Evolutionary conservation across 2,113 vertebrate genomes (phyloP), one percentile per base, ranked within the genome.

Genomic region (Camelus bactrianus): DNA sequence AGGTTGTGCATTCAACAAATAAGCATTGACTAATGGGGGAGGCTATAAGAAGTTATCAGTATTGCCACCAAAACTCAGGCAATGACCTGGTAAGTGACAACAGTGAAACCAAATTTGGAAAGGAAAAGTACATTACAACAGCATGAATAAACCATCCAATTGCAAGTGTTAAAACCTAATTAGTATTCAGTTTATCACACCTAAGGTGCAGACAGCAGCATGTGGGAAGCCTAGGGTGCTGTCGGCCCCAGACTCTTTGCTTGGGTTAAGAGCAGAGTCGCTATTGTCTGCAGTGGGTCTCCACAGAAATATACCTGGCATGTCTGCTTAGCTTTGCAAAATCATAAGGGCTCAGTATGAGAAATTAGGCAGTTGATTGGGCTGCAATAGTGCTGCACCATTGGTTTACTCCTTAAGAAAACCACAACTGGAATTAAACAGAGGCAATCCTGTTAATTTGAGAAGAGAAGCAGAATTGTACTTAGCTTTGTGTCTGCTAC

Each of bases 91-190:
- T 83, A 94, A 93, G 62, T 85, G n/a, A 58, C 80, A 97, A 96
- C 50, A n/a, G 17, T 77, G 86, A 93, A 89, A 77, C 28, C 35
- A 93, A 65, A 73, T 89, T 93, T 83, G 60, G 70, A 81, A 88
- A 96, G 79, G 38, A 65, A 90, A 90, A 95, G 84, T 87, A 80
- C 54, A 84, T 95, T 87, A 79, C 52, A 94, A 28, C 22, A 75
- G 20, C 86, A 89, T 83, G 83, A 83, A 92, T 75, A 95, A 95
- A 80, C 35, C 52, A 96, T 89, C 62, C 86, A 91, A 97, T 95
- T 95, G 75, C 73, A 94, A 95, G 73, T 95, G 82, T 89, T 95
- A 80, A 85, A 77, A 42, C 70, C 73, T 94, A 82, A 94, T 96
- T 94, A 89, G 91, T n/a, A 91, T 94, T 94, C 60, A 56, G 82